A percentile compares a stretch with the other conserved stretches of the same genome.
Conservation (phyloP, 1,140 invertebrate species). For the Magallana ariakensis region DNA sequence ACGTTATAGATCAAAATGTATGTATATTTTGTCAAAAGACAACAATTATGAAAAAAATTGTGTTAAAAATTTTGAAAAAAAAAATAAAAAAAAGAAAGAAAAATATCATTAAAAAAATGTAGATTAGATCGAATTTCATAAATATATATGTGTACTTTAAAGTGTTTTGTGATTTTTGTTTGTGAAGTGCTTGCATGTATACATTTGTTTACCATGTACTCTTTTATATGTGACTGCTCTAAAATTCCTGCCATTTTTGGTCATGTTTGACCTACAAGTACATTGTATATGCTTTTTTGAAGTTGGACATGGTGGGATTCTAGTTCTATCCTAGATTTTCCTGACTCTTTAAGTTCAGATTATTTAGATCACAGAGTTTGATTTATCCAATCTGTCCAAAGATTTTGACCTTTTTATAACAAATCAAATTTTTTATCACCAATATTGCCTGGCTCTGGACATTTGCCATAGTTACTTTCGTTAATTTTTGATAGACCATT, state of each 20-base stretch:
- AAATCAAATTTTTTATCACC: too few relatives aligned
- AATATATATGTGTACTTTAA: not conserved
- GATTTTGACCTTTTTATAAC: too few relatives aligned
- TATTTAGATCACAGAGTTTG: too few relatives aligned
- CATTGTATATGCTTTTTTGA: too few relatives aligned
- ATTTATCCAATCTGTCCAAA: too few relatives aligned
- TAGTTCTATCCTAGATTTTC: not conserved
- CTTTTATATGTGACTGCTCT: not conserved
- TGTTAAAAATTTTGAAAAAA: not conserved
- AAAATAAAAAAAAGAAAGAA: not conserved
- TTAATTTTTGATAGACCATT: too few relatives aligned
- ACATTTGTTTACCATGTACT: not conserved
- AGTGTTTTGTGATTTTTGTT: not conserved
- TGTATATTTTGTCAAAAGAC: not conserved
- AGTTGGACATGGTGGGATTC: too few relatives aligned
- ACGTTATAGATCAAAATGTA: not conserved
- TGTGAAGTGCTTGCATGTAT: not conserved
- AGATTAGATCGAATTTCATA: not conserved
- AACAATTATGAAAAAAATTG: not conserved
- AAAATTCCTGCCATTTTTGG: slow-evolving; percentile 10
- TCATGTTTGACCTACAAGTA: not conserved
- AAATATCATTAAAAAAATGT: not conserved
- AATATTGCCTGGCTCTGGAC: too few relatives aligned
- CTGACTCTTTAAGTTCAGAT: not conserved
- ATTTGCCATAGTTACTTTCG: too few relatives aligned